Evolutionary conservation across 2,888 invertebrate species (phyloP), one percentile per base, ranked within the genome.

Genomic region (Tigriopus californicus): DNA sequence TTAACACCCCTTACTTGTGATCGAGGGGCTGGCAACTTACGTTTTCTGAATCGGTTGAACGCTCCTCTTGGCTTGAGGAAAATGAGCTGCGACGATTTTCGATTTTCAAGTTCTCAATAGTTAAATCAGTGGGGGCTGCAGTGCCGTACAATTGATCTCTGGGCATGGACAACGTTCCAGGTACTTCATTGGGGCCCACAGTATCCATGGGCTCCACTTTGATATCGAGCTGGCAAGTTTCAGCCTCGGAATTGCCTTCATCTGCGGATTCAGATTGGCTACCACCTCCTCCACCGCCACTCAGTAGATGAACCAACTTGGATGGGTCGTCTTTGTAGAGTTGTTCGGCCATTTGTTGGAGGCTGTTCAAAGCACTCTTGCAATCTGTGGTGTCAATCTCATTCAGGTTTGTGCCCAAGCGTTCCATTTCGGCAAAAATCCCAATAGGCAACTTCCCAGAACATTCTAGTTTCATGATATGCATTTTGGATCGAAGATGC

Each of bases 311-410:
- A 4, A 60, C 54, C 20, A 65, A 64, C 51, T 65, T 65, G 24
- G 64, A 62, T 1, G 67, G 67, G 56, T 68, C 68, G 60, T 67
- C 65, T 20, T 66, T 65, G 59, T 67, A 68, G 25, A 69, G 61
- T 24, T 65, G 65, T 47, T 66, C 65, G 11, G 69, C 69, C 65
- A 69, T 64, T 22, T 62, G 60, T 64, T 88, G 79, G 64, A 92
- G 77, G 72, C 90, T 91, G 67, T 85, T 83, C 64, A 92, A 77
- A 62, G 92, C 91, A 74, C 87, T 89, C 69, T 91, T 90, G 74
- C 92, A 94, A 73, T 94, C 92, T 56, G 90, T 86, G 1, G 94
- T 94, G 70, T 95, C 94, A 67, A 95, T 90, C 69, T 92, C 90
- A 61, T 89, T 89, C 64, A 94, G 77, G 72, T 88, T 85, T 62